These are phyloP conservation scores for Poecilia picta DNA, from an alignment of 2,797 vertebrate genomes.

Conservation along the genomic window DNA sequence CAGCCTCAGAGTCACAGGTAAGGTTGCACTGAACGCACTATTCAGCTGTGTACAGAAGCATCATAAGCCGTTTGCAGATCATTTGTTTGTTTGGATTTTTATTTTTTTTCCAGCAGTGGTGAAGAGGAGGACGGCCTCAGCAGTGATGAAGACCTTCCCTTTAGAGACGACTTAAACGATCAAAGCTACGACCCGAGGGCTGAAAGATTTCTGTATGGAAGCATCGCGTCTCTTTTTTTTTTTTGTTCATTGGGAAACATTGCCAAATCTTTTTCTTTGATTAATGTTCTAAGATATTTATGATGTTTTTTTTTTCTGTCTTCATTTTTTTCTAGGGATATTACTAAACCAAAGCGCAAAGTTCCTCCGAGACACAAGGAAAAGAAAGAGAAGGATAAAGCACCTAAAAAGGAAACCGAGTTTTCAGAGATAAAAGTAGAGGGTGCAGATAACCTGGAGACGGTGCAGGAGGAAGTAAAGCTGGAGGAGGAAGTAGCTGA, in stretches of 20 bases:
- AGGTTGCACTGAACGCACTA: not conserved
- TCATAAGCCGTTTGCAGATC: constrained; percentile 5
- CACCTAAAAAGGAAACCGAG: constrained; percentile 84
- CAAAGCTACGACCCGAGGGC: constrained; percentile 93
- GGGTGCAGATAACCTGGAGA: constrained; percentile 72
- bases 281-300: not conserved
- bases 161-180: constrained; percentile 94
- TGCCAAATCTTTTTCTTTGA: not conserved
- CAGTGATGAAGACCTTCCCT: constrained; percentile 95
- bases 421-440: constrained; percentile 88
- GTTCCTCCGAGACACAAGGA: constrained; percentile 84
- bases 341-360: constrained; percentile 88
- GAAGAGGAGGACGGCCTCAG: constrained; percentile 87
- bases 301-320: not conserved
- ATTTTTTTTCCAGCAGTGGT: constrained; percentile 77
- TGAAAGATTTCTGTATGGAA: constrained; percentile 84
- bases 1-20: constrained; percentile 73
- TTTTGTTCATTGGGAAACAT: not conserved
- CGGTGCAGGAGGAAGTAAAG: constrained; percentile 81
- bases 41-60: not conserved
- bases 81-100: constrained; percentile 15
- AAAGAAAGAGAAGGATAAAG: constrained; percentile 89
- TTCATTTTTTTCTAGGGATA: constrained; percentile 77
- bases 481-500: constrained; percentile 88
- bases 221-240: not conserved